Base-by-base conservation (phyloP, 2,797 vertebrate species). In the Phrynocephalus guinanensis region DNA sequence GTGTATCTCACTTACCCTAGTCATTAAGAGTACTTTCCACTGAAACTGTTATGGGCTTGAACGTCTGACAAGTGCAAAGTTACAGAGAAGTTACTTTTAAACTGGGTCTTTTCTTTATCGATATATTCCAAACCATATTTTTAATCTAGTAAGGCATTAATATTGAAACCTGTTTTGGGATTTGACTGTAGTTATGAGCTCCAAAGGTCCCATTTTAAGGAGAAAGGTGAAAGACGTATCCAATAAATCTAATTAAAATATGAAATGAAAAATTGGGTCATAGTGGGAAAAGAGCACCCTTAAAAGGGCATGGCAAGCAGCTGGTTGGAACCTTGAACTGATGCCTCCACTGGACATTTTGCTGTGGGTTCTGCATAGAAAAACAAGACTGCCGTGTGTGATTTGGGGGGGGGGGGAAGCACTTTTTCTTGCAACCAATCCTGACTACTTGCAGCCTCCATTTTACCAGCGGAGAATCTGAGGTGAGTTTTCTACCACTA, bases 401-500 rank as follows among this genome's bases (percentile, higher is more conserved):
- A 44, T 60, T 76, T 72, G 56, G 63, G 70, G 9, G n/a, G 67
- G 79, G 33, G 71, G 24, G 33, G 71, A 16, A 56, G n/a, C 50
- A 30, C 30, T 67, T 79, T n/a, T 68, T 3, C 44, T 75, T 63
- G 52, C n/a, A 50, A 68, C 28, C 22, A 26, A 38, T 77, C 24
- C 44, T 44, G 24, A 18, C 28, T 67, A 8, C 63, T 86, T 33
- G 26, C 9, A 44, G n/a, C 5, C 13, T 63, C 60, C 13, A 63
- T 63, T 63, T 63, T 18, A 20, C 60, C 18, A 5, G 18, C 5
- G 70, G 52, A 72, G 38, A 75, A 86, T 5, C 5, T 63, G 71
- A 10, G 48, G 85, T 33, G 24, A 56, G 88, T 77, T 89, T 72
- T 63, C 91, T 86, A 70, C 68, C 87, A 72, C 70, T 73, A 88